Base-by-base conservation (phyloP, 2,113 vertebrate species). In the Sminthopsis crassicaudata region DNA sequence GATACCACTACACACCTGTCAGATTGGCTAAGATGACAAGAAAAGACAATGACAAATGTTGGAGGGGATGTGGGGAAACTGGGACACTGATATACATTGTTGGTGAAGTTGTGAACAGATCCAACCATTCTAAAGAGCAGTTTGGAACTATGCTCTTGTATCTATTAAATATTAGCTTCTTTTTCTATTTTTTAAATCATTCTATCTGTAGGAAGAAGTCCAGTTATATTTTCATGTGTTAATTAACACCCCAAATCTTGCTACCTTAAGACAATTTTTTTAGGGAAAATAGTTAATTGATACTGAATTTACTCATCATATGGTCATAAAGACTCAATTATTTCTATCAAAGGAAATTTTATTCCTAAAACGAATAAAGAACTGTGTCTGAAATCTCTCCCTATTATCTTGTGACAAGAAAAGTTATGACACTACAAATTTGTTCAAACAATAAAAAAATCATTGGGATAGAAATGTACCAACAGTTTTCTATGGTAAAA, bases 311-410 rank as follows among this genome's bases (percentile, higher is more conserved):
- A 2, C 46, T 92, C 36, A 91, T 48, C 89, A 92, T 95, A 52
- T 53, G 53, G 24, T 95, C 91, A 90, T 67, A 88, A 36, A 76
- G 22, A 91, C 24, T 92, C n/a, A 55, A 53, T 84, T 5, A 84
- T 42, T 42, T 84, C 36, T 42, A 84, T 42, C 36, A n/a, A 84
- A 84, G n/a, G 1, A 84, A 84, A 84, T 42, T 84, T 84, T 84
- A 84, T 84, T 84, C 67, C 67, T 84, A 84, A 96, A 93, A 90
- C 48, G 46, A 95, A 89, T 5, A 52, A 60, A 95, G 27, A 95
- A 90, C 22, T 76, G 90, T 84, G 36, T 84, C 36, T 42, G 16
- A 84, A 84, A 42, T 84, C 4, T 84, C 36, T 84, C 67, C 36
- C 36, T 84, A 76, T 42, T 84, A 42, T 42, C 67, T 84, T 42